Percentiles rank a stretch among this genome's conserved stretches.
Conservation (phyloP, 2,797 vertebrate species). For the Poecilia wingei region DNA sequence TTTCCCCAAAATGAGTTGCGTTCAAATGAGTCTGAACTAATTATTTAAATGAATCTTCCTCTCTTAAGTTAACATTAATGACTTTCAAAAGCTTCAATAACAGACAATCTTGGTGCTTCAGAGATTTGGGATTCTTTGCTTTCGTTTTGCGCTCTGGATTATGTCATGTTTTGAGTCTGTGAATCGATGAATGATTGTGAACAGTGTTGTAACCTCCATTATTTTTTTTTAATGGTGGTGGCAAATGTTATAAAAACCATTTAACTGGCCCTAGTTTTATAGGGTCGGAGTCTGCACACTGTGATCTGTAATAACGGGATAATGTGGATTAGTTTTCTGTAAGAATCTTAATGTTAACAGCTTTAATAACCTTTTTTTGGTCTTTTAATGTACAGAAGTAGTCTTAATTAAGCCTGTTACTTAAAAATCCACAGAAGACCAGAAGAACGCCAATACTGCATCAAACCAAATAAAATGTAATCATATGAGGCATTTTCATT, state of each 20-base stretch:
- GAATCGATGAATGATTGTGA: slow-evolving; percentile 58
- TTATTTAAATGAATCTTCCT: slow-evolving; percentile 13
- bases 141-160: slow-evolving; percentile 36
- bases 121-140: slow-evolving; percentile 31
- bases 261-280: slow-evolving; percentile 77
- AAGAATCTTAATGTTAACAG: slow-evolving; percentile 30
- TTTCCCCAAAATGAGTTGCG: slow-evolving; percentile 37
- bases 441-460: slow-evolving; percentile 34
- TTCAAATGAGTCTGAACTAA: slow-evolving; percentile 13
- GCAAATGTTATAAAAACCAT: slow-evolving; percentile 21
- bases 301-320: slow-evolving; percentile 20
- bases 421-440: not conserved
- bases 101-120: slow-evolving; percentile 52
- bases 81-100: slow-evolving; percentile 30
- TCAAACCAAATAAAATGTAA: slow-evolving; percentile 38
- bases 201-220: slow-evolving; percentile 50
- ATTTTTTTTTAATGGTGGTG: slow-evolving; percentile 56
- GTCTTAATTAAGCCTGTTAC: slow-evolving; percentile 11
- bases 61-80: slow-evolving; percentile 6
- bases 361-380: slow-evolving; percentile 22
- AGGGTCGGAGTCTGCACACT: slow-evolving; percentile 55
- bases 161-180: slow-evolving; percentile 57
- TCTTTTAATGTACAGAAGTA: not conserved
- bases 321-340: slow-evolving; percentile 39
- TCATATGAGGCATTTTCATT: slow-evolving; percentile 16